Percentiles rank a stretch among this genome's conserved stretches.
Conservation (phyloP, 2,888 invertebrate genomes). For the Hydriomena furcata region DNA sequence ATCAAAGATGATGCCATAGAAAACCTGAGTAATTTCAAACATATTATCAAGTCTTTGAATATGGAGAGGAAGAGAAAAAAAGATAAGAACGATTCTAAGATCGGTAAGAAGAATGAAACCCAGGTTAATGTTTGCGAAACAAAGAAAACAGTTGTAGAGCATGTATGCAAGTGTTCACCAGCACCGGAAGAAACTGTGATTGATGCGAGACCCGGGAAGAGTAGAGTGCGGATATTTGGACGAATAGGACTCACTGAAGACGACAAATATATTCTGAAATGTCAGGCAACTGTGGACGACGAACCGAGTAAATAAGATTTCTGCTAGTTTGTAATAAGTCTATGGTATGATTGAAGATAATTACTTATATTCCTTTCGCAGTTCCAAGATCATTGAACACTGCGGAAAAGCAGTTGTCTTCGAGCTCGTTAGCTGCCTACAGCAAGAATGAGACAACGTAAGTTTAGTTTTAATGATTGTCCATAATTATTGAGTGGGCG, state of each 20-base stretch:
- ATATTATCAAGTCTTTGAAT: constrained; percentile 51
- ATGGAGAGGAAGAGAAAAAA: constrained; percentile 58
- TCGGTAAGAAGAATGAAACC: constrained; percentile 26
- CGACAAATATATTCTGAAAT: constrained; percentile 63
- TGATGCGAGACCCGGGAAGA: constrained; percentile 34
- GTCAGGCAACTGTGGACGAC: constrained; percentile 62
- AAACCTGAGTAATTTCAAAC: constrained; percentile 41
- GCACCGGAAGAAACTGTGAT: neutral
- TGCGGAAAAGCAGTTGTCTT: constrained; percentile 5
- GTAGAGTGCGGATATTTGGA: constrained; percentile 60
- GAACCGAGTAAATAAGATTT: constrained; percentile 48
- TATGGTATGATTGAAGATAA: neutral
- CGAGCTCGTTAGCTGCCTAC: constrained; percentile 2
- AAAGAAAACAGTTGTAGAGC: neutral
- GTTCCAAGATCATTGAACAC: constrained; percentile 6
- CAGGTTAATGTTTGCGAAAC: constrained; percentile 12
- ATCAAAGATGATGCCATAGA: constrained; percentile 45
- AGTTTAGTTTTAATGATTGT: neutral
- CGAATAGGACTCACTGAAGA: constrained; percentile 59
- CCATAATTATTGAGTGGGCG: too few species aligned
- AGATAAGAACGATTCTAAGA: constrained; percentile 31
- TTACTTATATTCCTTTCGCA: constrained; percentile 9
- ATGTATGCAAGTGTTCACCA: constrained; percentile 8
- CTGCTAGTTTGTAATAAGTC: neutral
- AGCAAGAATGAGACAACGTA: constrained; percentile 7